Conservation (phyloP, 2,888 invertebrate species). For the Drosophila lacicola region DNA sequence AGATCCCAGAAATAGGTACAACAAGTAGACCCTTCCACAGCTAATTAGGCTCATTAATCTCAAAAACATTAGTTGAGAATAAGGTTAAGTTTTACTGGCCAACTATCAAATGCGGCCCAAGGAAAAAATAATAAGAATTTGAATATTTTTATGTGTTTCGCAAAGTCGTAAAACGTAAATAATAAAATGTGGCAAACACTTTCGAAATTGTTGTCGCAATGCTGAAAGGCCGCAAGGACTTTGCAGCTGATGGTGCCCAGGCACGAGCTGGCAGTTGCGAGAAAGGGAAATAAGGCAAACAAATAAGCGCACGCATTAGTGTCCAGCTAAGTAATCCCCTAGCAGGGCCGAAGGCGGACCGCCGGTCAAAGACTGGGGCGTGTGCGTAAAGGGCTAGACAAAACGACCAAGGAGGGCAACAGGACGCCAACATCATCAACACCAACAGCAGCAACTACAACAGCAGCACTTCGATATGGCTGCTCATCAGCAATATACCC, state of each 20-base stretch:
- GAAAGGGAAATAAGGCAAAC: slow-evolving; percentile 56
- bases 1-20: too few species aligned
- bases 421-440: slow-evolving; percentile 42
- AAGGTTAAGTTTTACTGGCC: not conserved
- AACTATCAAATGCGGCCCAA: slow-evolving; percentile 3
- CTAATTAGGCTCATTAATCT: not conserved
- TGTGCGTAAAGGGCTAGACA: slow-evolving; percentile 62
- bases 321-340: slow-evolving; percentile 77
- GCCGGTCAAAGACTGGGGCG: slow-evolving; percentile 57
- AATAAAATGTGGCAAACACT: slow-evolving; percentile 69
- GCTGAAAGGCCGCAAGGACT: slow-evolving; percentile 52
- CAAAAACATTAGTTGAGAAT: not conserved
- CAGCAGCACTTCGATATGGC: slow-evolving; percentile 39
- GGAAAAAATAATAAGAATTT: slow-evolving; percentile 27
- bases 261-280: slow-evolving; percentile 44
- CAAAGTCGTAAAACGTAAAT: slow-evolving; percentile 62
- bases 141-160: slow-evolving; percentile 51
- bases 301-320: slow-evolving; percentile 78
- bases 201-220: slow-evolving; percentile 45
- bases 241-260: slow-evolving; percentile 49
- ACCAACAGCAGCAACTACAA: slow-evolving; percentile 8
- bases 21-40: not conserved
- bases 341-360: slow-evolving; percentile 43
- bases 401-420: slow-evolving; percentile 40
- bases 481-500: slow-evolving; percentile 71